Conservation (phyloP, 1,140 invertebrate genomes). For the Trichomalopsis sarcophagae region DNA sequence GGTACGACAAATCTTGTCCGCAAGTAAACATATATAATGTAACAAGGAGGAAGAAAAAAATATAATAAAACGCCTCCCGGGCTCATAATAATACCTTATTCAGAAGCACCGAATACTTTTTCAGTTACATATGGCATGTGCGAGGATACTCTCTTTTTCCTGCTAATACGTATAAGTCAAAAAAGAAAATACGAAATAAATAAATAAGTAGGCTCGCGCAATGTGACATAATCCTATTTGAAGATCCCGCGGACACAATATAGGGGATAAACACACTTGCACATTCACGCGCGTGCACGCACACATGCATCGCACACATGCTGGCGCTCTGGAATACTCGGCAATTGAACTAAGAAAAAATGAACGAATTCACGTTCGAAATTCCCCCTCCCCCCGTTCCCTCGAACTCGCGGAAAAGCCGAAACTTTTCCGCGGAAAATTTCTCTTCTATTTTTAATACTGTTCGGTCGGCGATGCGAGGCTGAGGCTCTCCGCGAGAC, state of each 20-base stretch:
- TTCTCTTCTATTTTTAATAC: slow-evolving; percentile 46
- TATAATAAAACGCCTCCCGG: not conserved
- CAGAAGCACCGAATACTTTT: not conserved
- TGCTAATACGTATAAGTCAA: slow-evolving; percentile 1
- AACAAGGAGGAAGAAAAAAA: not conserved
- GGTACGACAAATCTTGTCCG: not conserved
- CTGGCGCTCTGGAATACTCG: slow-evolving; percentile 35
- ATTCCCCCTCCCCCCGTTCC: not conserved
- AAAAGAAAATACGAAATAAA: not conserved
- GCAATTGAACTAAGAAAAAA: slow-evolving; percentile 23
- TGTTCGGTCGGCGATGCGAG: slow-evolving; percentile 40
- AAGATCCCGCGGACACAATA: not conserved
- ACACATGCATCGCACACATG: not conserved
- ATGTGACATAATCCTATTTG: not conserved
- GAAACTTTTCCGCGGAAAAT: not conserved
- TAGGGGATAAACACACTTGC: not conserved
- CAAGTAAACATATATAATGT: not conserved
- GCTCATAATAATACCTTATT: not conserved
- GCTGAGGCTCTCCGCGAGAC: not conserved
- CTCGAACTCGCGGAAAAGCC: not conserved
- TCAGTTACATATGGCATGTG: not conserved
- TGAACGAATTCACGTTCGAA: not conserved
- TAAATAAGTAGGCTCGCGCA: slow-evolving; percentile 17
- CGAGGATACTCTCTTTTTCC: not conserved
- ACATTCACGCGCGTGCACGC: not conserved